phyloP scores from a whole-genome alignment of 2,888 invertebrate species.

The Patella ulyssiponensis region DNA sequence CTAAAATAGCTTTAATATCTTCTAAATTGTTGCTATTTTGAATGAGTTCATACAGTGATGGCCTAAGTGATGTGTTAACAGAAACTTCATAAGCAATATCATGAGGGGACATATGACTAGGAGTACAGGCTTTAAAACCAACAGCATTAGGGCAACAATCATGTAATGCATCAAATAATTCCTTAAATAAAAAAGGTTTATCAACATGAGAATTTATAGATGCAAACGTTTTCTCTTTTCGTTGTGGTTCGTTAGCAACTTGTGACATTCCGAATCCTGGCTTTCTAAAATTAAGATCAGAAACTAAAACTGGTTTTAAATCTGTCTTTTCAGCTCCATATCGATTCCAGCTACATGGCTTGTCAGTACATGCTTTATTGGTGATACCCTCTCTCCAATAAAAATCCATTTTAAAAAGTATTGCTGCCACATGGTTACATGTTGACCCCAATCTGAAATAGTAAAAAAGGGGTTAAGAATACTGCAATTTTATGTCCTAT shows the following conservation, averaged over 20 bases:
- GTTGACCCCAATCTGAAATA: background rate
- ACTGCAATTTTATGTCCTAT: too few relatives aligned
- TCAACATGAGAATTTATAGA: too few relatives aligned
- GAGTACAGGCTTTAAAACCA: too few relatives aligned
- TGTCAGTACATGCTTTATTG: background rate
- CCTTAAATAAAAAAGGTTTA: too few relatives aligned
- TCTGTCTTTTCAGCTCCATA: background rate
- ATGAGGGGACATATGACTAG: too few relatives aligned
- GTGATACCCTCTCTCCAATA: constrained; percentile 3
- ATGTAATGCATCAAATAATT: too few relatives aligned
- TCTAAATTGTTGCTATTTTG: background rate
- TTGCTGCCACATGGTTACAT: constrained; percentile 12
- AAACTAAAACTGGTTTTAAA: background rate
- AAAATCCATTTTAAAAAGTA: constrained; percentile 14
- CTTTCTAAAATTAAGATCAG: background rate
- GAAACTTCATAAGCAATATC: too few relatives aligned
- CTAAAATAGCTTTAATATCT: background rate
- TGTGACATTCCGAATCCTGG: background rate
- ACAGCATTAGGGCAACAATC: too few relatives aligned
- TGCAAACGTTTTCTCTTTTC: too few relatives aligned
- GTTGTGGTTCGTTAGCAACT: too few relatives aligned
- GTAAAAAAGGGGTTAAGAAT: background rate
- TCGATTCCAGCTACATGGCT: background rate
- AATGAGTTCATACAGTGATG: background rate
- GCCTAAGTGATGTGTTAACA: too few relatives aligned